Evolutionary conservation across 2,888 invertebrate species (phyloP), one percentile per base, ranked within the genome.

Genomic region (Drosophila limbata): DNA sequence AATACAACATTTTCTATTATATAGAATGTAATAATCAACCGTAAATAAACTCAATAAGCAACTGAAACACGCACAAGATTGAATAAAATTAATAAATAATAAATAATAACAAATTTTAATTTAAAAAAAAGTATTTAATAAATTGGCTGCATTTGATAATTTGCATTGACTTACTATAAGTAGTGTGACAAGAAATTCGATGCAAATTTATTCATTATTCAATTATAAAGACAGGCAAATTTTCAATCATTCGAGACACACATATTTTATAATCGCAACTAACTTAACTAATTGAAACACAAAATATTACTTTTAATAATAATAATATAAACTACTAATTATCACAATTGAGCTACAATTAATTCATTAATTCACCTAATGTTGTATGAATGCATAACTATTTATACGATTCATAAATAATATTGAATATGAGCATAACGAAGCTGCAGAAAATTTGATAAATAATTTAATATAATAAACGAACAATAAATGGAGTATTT

Each of bases 1-100:
- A 69, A 57, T 74, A 77, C 60, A 57, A 59, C 44, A 51, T 73
- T 87, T 87, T 89, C 88, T 90, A 89, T 89, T 82, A 82, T 79
- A 81, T 90, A 82, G 90, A 89, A 81, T 55, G 65, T 55, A 64
- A 59, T 47, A 59, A 61, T 21, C 21, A 52, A 52, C 52, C 65
- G 44, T 39, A 42, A 33, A 57, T 40, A 44, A 73, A 69, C 60
- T 66, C 61, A 72, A 76, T 71, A 70, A 77, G 69, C 56, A 75
- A 81, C 69, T 55, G 56, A 76, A 88, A 68, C 73, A 77, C 83
- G 87, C 86, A 90, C 90, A 81, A 81, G 62, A 73, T 81, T 73
- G 64, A 80, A 56, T 39, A 17, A 15, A 44, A 37, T 59, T 37
- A 45, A 47, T n/a, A 65, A 44, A 17, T 13, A 44, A 37, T 59